phyloP scores from a whole-genome alignment of 2,888 invertebrate species.

The Caenorhabditis panamensis region DNA sequence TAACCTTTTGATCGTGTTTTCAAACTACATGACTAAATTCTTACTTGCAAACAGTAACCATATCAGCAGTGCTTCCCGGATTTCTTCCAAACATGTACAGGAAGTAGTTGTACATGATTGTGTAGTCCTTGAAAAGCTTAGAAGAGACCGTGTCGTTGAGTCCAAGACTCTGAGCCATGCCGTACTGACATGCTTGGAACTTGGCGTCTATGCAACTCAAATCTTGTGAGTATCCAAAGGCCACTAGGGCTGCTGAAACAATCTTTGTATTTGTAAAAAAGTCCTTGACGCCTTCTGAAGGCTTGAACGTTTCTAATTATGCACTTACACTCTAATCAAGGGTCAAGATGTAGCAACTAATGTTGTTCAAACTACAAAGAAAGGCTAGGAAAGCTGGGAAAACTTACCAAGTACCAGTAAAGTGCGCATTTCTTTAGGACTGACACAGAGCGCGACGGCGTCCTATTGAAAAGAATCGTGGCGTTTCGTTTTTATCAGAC shows the following conservation, averaged over 20 bases:
- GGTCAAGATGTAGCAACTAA: too few species aligned
- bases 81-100: slow-evolving; percentile 62
- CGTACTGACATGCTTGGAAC: slow-evolving; percentile 61
- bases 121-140: slow-evolving; percentile 61
- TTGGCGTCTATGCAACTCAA: slow-evolving; percentile 48
- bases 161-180: slow-evolving; percentile 48
- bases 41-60: slow-evolving; percentile 67
- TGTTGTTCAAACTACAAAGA: background rate
- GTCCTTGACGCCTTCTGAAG: background rate
- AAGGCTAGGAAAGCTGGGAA: background rate
- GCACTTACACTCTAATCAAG: too few species aligned
- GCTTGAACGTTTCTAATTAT: background rate
- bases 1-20: background rate
- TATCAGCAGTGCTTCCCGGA: slow-evolving; percentile 61
- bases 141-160: slow-evolving; percentile 52
- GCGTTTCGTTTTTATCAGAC: slow-evolving; percentile 29
- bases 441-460: slow-evolving; percentile 7
- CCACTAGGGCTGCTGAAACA: slow-evolving; percentile 9
- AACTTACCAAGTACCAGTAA: slow-evolving; percentile 15
- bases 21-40: background rate
- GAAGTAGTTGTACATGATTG: slow-evolving; percentile 70
- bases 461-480: slow-evolving; percentile 14
- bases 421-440: slow-evolving; percentile 18
- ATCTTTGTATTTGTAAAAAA: too few species aligned
- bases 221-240: slow-evolving; percentile 6